Conservation (phyloP, 2,888 invertebrate genomes). For the Hydroisotoma schaefferi region DNA sequence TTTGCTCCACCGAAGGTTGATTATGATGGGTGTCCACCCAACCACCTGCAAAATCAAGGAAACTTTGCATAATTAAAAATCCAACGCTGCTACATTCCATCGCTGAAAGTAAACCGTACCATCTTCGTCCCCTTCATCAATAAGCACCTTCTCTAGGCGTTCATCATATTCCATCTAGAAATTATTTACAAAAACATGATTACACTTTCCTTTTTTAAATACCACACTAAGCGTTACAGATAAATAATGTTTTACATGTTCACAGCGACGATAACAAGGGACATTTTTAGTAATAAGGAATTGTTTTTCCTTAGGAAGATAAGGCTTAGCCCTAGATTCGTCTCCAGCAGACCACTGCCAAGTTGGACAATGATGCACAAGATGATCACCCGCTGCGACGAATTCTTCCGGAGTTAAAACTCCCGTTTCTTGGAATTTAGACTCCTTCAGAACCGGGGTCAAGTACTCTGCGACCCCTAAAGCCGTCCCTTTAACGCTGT, state of each 20-base stretch:
- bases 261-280: conserved; percentile 91
- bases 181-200: not conserved
- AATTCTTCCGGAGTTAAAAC: conserved; percentile 99
- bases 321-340: conserved; percentile 78
- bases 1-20: conserved; percentile 67
- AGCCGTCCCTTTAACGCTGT: conserved; percentile 91
- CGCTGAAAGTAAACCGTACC: conserved; percentile 52
- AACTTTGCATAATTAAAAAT: conserved; percentile 49
- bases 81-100: not conserved
- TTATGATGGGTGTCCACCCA: conserved; percentile 99
- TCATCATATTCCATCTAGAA: conserved; percentile 82
- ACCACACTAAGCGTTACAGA: not conserved
- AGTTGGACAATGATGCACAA: conserved; percentile 98
- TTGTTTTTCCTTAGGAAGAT: conserved; percentile 92
- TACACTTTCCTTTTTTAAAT: not conserved
- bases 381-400: conserved; percentile 95
- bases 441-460: conserved; percentile 92
- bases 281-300: conserved; percentile 96
- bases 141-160: conserved; percentile 87
- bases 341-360: conserved; percentile 98
- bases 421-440: conserved; percentile 63
- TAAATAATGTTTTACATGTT: conserved; percentile 65
- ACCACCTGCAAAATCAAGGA: conserved; percentile 61
- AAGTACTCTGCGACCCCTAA: conserved; percentile 93
- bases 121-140: conserved; percentile 73